Evolutionary conservation across 2,797 vertebrate species (phyloP).

Genomic region (Telmatherina bonti): DNA sequence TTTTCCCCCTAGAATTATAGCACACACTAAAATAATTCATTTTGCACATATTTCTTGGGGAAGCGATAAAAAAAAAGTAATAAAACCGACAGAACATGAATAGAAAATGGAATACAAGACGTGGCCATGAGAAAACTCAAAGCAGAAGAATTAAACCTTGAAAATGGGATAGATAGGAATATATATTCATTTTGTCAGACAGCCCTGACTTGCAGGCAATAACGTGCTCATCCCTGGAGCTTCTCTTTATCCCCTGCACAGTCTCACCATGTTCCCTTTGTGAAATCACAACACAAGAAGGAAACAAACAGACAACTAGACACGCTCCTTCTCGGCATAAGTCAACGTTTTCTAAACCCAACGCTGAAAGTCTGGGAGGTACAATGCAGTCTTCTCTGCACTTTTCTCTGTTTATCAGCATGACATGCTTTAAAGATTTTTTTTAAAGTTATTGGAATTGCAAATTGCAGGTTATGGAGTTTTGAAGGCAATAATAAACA

Average conservation of each 20-base stretch:
- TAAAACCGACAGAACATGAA: neutral
- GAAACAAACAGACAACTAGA: slow-evolving; percentile 34
- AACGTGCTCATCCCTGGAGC: slow-evolving; percentile 56
- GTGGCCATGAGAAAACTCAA: slow-evolving; percentile 19
- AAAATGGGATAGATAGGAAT: slow-evolving; percentile 30
- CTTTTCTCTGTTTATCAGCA: slow-evolving; percentile 1
- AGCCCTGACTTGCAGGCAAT: slow-evolving; percentile 41
- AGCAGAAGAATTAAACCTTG: slow-evolving; percentile 40
- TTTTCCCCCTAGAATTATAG: neutral
- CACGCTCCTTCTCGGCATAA: slow-evolving; percentile 33
- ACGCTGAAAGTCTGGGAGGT: slow-evolving; percentile 32
- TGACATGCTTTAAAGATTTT: neutral
- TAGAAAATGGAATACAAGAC: slow-evolving; percentile 3
- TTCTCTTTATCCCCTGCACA: slow-evolving; percentile 40
- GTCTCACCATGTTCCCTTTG: slow-evolving; percentile 38
- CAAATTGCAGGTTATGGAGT: neutral
- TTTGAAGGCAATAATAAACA: neutral
- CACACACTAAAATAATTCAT: neutral
- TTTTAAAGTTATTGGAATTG: neutral
- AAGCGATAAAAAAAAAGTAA: neutral
- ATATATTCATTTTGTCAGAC: slow-evolving; percentile 40
- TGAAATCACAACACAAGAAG: slow-evolving; percentile 40
- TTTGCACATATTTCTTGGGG: slow-evolving; percentile 18
- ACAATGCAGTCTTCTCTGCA: slow-evolving; percentile 15
- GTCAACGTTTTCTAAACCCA: slow-evolving; percentile 41